Evolutionary conservation across 2,888 invertebrate genomes (phyloP).

Genomic region (Sialis fuliginosa): DNA sequence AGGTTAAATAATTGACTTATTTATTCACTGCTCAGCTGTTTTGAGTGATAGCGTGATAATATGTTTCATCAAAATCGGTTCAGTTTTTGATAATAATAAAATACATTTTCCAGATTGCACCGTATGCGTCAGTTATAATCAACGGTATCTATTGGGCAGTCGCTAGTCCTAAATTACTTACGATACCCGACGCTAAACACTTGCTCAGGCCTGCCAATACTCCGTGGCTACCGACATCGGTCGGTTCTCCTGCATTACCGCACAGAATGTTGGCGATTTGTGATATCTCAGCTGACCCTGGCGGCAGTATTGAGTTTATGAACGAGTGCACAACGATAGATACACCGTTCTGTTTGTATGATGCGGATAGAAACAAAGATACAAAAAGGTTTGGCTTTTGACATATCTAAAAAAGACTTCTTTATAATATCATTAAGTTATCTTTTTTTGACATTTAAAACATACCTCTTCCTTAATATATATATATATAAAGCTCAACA

Average conservation of each 20-base stretch:
- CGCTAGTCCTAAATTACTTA: slow-evolving; percentile 85
- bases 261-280: slow-evolving; percentile 89
- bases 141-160: slow-evolving; percentile 99
- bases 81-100: neutral
- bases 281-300: slow-evolving; percentile 98
- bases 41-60: too few relatives aligned
- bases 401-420: neutral
- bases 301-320: slow-evolving; percentile 98
- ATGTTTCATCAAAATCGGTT: too few relatives aligned
- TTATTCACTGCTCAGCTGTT: too few relatives aligned
- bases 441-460: neutral
- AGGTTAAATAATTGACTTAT: too few relatives aligned
- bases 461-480: too few relatives aligned
- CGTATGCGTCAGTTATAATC: slow-evolving; percentile 89
- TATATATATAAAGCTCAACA: too few relatives aligned
- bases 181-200: slow-evolving; percentile 95
- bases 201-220: slow-evolving; percentile 74
- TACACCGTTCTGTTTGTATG: slow-evolving; percentile 97
- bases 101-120: slow-evolving; percentile 54
- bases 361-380: slow-evolving; percentile 94
- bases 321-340: slow-evolving; percentile 99
- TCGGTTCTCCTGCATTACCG: slow-evolving; percentile 74
- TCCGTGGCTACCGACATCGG: slow-evolving; percentile 83
- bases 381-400: slow-evolving; percentile 50
- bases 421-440: neutral